Percentiles rank a stretch among this genome's conserved stretches.
These are phyloP conservation scores for Tiliacea aurago DNA, from an alignment of 2,888 invertebrate genomes.

Conservation along the genomic window DNA sequence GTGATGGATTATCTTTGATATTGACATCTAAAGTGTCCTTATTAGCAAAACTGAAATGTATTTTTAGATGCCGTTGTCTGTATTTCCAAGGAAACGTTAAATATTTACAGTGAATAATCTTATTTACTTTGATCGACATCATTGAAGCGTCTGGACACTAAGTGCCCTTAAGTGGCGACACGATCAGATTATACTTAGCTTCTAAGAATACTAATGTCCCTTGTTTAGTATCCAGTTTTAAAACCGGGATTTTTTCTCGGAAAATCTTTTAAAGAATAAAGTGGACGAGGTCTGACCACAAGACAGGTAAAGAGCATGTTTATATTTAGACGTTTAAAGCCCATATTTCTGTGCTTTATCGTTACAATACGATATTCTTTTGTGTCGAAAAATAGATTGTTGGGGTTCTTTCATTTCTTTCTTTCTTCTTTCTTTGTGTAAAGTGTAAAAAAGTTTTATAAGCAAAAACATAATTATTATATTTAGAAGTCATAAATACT, in stretches of 20 bases:
- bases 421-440: no score
- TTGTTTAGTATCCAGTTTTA: slow-evolving; percentile 9
- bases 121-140: slow-evolving; percentile 47
- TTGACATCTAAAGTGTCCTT: background rate
- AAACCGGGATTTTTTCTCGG: slow-evolving; percentile 11
- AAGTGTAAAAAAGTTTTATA: background rate
- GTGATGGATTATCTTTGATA: no score
- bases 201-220: slow-evolving; percentile 50
- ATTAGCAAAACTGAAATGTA: background rate
- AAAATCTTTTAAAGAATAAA: slow-evolving; percentile 22
- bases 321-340: slow-evolving; percentile 13
- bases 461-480: slow-evolving; percentile 3
- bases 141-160: slow-evolving; percentile 43
- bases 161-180: slow-evolving; percentile 26
- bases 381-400: background rate
- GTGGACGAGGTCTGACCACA: background rate
- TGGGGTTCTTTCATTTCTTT: no score
- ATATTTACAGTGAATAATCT: slow-evolving; percentile 34
- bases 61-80: background rate
- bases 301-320: slow-evolving; percentile 9
- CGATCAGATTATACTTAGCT: slow-evolving; percentile 37
- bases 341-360: background rate
- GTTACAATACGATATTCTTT: slow-evolving; percentile 8
- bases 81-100: background rate
- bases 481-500: background rate